Evolutionary conservation across 2,797 vertebrate species (phyloP), one percentile per base, ranked within the genome.

Genomic region (Otolemur crassicaudatus): DNA sequence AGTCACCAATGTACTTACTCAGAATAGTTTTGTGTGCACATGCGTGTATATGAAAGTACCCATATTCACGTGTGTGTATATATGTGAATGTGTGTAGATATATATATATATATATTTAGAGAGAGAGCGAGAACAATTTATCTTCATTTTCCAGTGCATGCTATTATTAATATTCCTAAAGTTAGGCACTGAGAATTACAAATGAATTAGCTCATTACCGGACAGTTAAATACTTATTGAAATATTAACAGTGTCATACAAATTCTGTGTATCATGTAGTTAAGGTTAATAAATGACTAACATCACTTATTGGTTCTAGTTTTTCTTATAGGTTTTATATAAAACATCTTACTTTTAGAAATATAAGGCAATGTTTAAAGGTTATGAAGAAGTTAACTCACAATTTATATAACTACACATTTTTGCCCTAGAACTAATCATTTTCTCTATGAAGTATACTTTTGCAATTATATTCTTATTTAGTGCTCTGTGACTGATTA

Each of bases 401-500:
- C 29, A 92, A 87, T 94, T 95, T 96, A 87, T 82, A 2, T 67
- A 95, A 49, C 40, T 82, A 65, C 13, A 75, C 73, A 34, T 43
- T 82, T 72, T 95, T 83, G 17, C 23, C 73, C 11, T 70, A 79
- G 46, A 90, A 77, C 72, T 94, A 87, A 92, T 93, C 27, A 91
- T 89, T 79, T 87, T 70, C 75, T 82, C 40, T 84, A 56, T 29
- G 61, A 95, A 93, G 61, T 80, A 1, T 61, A 96, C 90, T 86
- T 97, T 96, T 94, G 75, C 34, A 92, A 92, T 94, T 96, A 94
- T 93, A 91, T 97, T 96, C 79, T 63, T 95, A 87, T 90, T 96
- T 95, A 95, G 43, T 93, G 63, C 37, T 84, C 43, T 95, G 83
- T 56, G 81, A 73, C 67, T 75, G 92, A 96, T 94, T 95, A 86